phyloP scores from a whole-genome alignment of 2,888 invertebrate genomes.

The Tethea ocularis region DNA sequence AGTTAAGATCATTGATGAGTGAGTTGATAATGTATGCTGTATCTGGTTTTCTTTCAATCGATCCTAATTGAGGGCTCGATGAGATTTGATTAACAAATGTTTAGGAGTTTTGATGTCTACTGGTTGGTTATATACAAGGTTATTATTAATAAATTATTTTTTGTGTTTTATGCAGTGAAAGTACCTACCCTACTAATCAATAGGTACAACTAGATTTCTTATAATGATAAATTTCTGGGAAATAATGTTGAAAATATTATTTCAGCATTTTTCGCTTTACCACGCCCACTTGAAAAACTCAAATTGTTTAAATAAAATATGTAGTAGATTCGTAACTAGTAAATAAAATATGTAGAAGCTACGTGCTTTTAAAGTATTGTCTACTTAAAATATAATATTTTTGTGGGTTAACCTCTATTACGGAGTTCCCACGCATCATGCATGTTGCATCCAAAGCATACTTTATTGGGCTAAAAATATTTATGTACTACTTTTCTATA shows the following conservation, averaged over 20 bases:
- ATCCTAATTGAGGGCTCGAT: background rate
- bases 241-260: too few species aligned
- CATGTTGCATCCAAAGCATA: background rate
- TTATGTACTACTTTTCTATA: constrained; percentile 14
- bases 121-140: too few species aligned
- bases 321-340: too few species aligned
- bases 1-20: constrained; percentile 10
- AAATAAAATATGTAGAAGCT: background rate
- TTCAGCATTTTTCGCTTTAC: too few species aligned
- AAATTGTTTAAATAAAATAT: too few species aligned
- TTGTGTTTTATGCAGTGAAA: too few species aligned
- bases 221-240: too few species aligned
- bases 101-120: background rate
- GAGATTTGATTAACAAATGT: background rate
- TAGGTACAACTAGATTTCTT: too few species aligned
- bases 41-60: background rate
- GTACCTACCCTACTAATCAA: too few species aligned
- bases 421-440: background rate
- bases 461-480: background rate
- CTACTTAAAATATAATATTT: background rate
- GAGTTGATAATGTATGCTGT: background rate
- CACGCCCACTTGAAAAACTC: too few species aligned
- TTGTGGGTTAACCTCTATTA: background rate
- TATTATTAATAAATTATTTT: too few species aligned
- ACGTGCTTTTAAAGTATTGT: background rate